Percentiles rank a stretch among this genome's conserved stretches.
Conservation (phyloP, 1,140 invertebrate genomes). For the Trichomalopsis sarcophagae region DNA sequence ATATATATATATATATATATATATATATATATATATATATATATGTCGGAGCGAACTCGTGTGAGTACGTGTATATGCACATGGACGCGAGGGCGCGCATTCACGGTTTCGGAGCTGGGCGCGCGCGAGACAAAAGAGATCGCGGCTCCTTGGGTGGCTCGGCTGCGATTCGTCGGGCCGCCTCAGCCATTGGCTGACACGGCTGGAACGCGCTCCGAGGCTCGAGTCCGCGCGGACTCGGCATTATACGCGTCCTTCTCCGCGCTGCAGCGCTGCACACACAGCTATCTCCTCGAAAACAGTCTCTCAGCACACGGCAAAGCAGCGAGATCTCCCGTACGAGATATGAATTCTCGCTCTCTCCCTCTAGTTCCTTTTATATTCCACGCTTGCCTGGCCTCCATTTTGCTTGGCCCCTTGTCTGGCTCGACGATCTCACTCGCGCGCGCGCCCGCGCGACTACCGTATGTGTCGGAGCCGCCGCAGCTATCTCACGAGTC, state of each 20-base stretch:
- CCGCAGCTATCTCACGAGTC: constrained; percentile 58
- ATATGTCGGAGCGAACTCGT: not conserved
- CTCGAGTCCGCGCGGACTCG: constrained; percentile 68
- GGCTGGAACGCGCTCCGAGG: not conserved
- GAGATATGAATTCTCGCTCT: constrained; percentile 71
- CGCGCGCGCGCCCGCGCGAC: constrained; percentile 61
- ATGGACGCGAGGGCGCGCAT: constrained; percentile 59
- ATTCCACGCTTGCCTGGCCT: constrained; percentile 73
- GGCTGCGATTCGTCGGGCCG: constrained; percentile 55
- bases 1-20: not conserved
- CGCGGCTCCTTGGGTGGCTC: constrained; percentile 67
- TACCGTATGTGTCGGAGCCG: constrained; percentile 72
- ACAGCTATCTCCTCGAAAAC: constrained; percentile 65
- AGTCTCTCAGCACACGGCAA: constrained; percentile 71
- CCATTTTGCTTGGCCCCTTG: constrained; percentile 73
- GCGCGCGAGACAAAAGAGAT: constrained; percentile 67
- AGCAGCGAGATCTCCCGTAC: constrained; percentile 72
- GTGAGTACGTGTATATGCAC: not conserved
- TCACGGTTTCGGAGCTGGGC: constrained; percentile 57
- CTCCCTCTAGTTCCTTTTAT: constrained; percentile 67
- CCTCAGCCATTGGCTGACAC: constrained; percentile 60
- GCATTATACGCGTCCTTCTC: not conserved
- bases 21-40: constrained; percentile 4
- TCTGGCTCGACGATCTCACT: constrained; percentile 64
- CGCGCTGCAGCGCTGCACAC: too few species aligned